A percentile compares a stretch with the other conserved stretches of the same genome.
phyloP scores from a whole-genome alignment of 2,113 vertebrate species.

The Scopus umbretta region DNA sequence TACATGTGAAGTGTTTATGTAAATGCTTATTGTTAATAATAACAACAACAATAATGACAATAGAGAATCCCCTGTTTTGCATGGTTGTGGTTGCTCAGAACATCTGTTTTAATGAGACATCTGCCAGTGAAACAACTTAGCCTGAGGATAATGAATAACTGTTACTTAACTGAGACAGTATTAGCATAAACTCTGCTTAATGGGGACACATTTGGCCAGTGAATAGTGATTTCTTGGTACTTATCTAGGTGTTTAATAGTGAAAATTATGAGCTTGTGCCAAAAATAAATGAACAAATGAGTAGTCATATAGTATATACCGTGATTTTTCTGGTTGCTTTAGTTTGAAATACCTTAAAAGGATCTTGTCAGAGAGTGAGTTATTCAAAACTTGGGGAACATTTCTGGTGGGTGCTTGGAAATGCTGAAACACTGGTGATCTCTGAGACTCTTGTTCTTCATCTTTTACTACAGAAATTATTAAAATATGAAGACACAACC shows the following conservation, averaged over 20 bases:
- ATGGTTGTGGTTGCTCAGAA: background rate
- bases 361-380: background rate
- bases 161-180: slow-evolving; percentile 54
- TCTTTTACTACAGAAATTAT: background rate
- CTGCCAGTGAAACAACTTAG: slow-evolving; percentile 50
- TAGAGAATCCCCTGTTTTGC: slow-evolving; percentile 15
- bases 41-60: slow-evolving; percentile 42
- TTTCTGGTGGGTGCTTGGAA: background rate
- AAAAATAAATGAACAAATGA: background rate
- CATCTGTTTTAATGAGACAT: slow-evolving; percentile 59
- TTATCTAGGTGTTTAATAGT: slow-evolving; percentile 29
- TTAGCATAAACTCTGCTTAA: slow-evolving; percentile 42
- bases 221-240: slow-evolving; percentile 4
- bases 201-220: background rate
- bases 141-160: slow-evolving; percentile 50
- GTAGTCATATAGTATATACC: background rate
- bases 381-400: background rate
- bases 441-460: background rate
- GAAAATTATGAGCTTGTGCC: slow-evolving; percentile 16
- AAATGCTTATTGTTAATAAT: slow-evolving; percentile 49
- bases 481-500: background rate
- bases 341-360: background rate
- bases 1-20: slow-evolving; percentile 38
- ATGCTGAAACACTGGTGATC: background rate
- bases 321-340: background rate